phyloP scores from a whole-genome alignment of 2,888 invertebrate species.

The Eupithecia subumbrata region DNA sequence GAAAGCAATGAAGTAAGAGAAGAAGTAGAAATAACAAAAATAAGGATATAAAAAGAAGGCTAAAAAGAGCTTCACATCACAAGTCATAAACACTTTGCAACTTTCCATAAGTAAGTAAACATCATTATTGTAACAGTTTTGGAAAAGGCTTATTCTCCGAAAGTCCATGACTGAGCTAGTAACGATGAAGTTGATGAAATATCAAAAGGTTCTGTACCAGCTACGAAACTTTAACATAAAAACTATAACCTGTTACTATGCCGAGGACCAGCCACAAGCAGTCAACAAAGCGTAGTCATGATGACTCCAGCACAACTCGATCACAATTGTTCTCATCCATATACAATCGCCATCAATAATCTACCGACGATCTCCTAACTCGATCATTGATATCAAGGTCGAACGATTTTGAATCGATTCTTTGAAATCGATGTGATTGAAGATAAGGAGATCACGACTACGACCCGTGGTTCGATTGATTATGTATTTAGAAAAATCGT shows the following conservation, averaged over 20 bases:
- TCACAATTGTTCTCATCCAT: constrained; percentile 30
- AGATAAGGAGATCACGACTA: constrained; percentile 63
- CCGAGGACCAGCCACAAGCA: not conserved
- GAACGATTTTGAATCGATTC: constrained; percentile 66
- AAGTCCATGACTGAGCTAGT: not conserved
- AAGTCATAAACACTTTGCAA: not conserved
- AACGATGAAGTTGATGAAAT: not conserved
- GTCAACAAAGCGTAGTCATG: constrained; percentile 2
- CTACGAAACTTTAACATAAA: not conserved
- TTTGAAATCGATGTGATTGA: constrained; percentile 63
- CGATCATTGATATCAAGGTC: constrained; percentile 65
- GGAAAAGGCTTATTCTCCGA: not conserved
- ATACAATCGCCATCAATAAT: constrained; percentile 54
- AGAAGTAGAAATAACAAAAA: not conserved
- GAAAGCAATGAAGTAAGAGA: not conserved
- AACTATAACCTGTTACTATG: constrained; percentile 8
- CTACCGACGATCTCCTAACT: constrained; percentile 57
- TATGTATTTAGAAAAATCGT: constrained; percentile 49
- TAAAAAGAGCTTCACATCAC: not conserved
- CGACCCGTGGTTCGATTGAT: constrained; percentile 69
- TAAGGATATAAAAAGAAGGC: not conserved
- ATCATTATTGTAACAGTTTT: not conserved
- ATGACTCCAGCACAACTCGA: constrained; percentile 5
- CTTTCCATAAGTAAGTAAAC: not conserved
- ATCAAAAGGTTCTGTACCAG: not conserved